Evolutionary conservation across 2,797 vertebrate species (phyloP), one percentile per base, ranked within the genome.

Genomic region (Chrosomus eos): DNA sequence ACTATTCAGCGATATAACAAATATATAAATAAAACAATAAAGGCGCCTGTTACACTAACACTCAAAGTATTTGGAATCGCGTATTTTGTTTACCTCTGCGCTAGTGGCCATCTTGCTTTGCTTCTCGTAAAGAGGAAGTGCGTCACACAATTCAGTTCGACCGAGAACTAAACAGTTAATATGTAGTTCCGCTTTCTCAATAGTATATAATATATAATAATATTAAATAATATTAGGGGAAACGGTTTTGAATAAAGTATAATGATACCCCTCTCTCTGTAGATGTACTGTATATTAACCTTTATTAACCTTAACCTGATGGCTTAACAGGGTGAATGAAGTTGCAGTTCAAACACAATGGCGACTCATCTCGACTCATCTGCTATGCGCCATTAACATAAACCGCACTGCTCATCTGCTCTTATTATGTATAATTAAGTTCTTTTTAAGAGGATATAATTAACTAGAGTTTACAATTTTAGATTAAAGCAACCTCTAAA

Each of bases 401-500:
- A 89, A 88, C 90, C 90, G 89, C 89, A 89, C 89, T 90, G 91
- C 88, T 88, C 91, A 92, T 91, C 87, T 89, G 87, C 88, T 93
- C 93, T 94, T 94, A 94, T 94, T 93, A 91, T 91, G 92, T 94
- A 91, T 91, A 94, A 90, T 94, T 94, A 94, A 91, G 88, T 92
- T 90, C 87, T 90, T 85, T 92, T 94, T 93, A 91, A 88, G 91
- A 93, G 94, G 94, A 95, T 94, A 93, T 94, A 95, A 95, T 95
- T 95, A 96, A 95, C 91, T 93, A 87, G 88, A 94, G 95, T 95
- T 96, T 95, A 95, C 93, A 94, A 94, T 93, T 91, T 92, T 94
- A 95, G 95, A 96, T 96, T 95, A 95, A 96, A 96, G 95, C 93
- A 90, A 93, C 91, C 90, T 93, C 88, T 88, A 94, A 94, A 96